A percentile compares a stretch with the other conserved stretches of the same genome.
Evolutionary conservation across 35 echinoderm and acorn worm species (phyloP).

Genomic region (Strongylocentrotus purpuratus): DNA sequence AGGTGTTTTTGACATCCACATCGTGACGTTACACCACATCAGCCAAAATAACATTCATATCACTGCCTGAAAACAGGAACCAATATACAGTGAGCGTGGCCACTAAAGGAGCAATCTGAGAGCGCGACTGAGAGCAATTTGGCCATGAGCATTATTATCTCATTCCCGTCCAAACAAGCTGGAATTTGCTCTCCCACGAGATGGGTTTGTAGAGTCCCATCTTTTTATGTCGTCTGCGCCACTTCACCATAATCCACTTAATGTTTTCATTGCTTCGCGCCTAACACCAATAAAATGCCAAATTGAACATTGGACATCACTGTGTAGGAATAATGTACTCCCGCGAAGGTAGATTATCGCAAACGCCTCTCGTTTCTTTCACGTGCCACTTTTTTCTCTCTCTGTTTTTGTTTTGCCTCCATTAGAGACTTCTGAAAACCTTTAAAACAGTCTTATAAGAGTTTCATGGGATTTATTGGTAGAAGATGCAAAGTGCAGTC

Average conservation of each 20-base stretch:
- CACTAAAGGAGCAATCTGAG: not conserved
- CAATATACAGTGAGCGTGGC: not conserved
- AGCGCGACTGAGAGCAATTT: not conserved
- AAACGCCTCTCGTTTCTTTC: not conserved
- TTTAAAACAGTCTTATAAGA: not conserved
- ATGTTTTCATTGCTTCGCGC: not conserved
- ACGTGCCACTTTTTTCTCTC: not conserved
- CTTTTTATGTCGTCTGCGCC: not conserved
- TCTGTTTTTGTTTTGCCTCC: not conserved
- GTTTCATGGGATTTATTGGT: no score
- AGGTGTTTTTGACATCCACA: not conserved
- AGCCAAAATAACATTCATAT: conserved; percentile 4
- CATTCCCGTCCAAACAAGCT: conserved; percentile 1
- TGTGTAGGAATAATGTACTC: not conserved
- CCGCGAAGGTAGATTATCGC: not conserved
- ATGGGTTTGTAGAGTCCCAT: not conserved
- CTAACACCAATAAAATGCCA: not conserved
- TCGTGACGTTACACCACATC: not conserved
- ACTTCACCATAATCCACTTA: conserved; percentile 11
- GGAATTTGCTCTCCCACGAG: conserved; percentile 7
- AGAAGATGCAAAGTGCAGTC: not conserved
- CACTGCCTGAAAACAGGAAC: not conserved
- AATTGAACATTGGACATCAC: not conserved
- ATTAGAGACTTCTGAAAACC: not conserved
- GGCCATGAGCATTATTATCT: not conserved